Percentiles rank a stretch among this genome's conserved stretches.
Evolutionary conservation across 2,888 invertebrate genomes (phyloP).

Genomic region (Lepeophtheirus nordmannii): DNA sequence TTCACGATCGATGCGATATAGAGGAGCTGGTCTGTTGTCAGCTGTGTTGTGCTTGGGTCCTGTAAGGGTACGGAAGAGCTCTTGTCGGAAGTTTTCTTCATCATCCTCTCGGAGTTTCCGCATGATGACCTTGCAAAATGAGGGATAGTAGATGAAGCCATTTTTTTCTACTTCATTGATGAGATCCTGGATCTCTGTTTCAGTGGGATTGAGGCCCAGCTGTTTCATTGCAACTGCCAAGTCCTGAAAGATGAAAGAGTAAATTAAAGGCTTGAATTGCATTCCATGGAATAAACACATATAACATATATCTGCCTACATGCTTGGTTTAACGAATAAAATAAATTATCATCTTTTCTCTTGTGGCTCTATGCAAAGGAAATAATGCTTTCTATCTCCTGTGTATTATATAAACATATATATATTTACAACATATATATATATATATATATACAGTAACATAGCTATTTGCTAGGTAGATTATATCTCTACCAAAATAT

Average conservation of each 20-base stretch:
- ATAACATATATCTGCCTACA: no score
- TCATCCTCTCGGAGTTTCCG: conserved; percentile 17
- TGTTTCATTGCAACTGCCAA: conserved; percentile 15
- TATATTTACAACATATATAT: no score
- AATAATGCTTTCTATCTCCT: no score
- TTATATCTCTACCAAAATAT: background rate
- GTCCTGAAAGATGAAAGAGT: conserved; percentile 2
- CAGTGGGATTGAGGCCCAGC: conserved; percentile 16
- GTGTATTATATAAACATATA: no score
- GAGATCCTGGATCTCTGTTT: conserved; percentile 22
- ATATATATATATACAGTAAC: no score
- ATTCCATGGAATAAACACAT: no score
- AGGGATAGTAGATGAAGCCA: conserved; percentile 15
- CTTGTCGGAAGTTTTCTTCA: conserved; percentile 19
- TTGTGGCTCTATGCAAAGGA: no score
- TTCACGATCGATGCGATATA: conserved; percentile 8
- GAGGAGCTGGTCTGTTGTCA: background rate
- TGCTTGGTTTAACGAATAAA: no score
- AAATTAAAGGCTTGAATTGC: no score
- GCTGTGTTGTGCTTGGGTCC: conserved; percentile 11
- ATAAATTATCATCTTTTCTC: no score
- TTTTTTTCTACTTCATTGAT: conserved; percentile 17
- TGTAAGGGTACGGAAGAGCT: conserved; percentile 13
- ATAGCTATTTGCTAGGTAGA: background rate
- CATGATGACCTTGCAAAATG: conserved; percentile 15